Evolutionary conservation across 2,888 invertebrate species (phyloP).

Genomic region (Empis livida): DNA sequence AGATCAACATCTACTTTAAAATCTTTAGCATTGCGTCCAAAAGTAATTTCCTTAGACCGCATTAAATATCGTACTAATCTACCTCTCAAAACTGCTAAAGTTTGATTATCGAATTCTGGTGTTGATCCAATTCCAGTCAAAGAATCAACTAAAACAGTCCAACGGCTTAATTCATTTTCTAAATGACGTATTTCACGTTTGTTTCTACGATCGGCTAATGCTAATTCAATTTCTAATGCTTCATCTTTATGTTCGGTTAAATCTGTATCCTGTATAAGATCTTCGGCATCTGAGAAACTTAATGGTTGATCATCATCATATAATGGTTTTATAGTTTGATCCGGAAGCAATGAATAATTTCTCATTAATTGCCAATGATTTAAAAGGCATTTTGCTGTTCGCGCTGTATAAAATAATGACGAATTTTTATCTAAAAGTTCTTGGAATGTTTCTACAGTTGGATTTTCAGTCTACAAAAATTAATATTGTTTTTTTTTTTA

Average conservation of each 20-base stretch:
- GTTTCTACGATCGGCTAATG: slow-evolving; percentile 58
- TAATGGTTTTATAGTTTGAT: slow-evolving; percentile 62
- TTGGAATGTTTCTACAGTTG: slow-evolving; percentile 67
- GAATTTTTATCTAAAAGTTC: slow-evolving; percentile 72
- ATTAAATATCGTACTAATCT: slow-evolving; percentile 86
- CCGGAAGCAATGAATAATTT: slow-evolving; percentile 80
- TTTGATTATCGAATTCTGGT: slow-evolving; percentile 85
- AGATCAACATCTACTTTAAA: slow-evolving; percentile 87
- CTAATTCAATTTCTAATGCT: slow-evolving; percentile 62
- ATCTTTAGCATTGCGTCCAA: slow-evolving; percentile 82
- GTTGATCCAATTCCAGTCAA: slow-evolving; percentile 65
- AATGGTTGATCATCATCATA: slow-evolving; percentile 50
- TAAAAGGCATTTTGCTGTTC: slow-evolving; percentile 73
- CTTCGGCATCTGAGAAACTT: slow-evolving; percentile 87
- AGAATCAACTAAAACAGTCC: slow-evolving; percentile 88
- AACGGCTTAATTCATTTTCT: slow-evolving; percentile 79
- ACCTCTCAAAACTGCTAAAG: slow-evolving; percentile 82
- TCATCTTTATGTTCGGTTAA: slow-evolving; percentile 69
- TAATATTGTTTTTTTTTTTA: not conserved
- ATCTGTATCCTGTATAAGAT: slow-evolving; percentile 72
- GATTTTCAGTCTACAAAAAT: slow-evolving; percentile 49
- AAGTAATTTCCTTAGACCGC: slow-evolving; percentile 87
- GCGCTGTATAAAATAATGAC: slow-evolving; percentile 71
- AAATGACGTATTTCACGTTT: slow-evolving; percentile 77
- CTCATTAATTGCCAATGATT: slow-evolving; percentile 88